These are phyloP conservation scores for Standfussiana lucernea DNA, from an alignment of 2,888 invertebrate genomes.

Conservation along the genomic window DNA sequence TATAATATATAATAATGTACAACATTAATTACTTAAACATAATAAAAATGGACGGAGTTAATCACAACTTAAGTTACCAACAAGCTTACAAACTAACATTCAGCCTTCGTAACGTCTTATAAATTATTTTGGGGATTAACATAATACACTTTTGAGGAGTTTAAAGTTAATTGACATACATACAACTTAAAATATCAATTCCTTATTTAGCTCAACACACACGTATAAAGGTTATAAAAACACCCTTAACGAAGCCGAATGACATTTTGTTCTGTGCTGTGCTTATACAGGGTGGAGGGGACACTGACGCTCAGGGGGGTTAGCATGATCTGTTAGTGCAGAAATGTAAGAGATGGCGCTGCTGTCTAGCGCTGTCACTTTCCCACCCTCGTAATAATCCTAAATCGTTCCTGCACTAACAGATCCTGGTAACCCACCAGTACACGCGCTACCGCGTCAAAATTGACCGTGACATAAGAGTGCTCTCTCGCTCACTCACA, in stretches of 20 bases:
- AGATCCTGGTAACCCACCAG: too few species aligned
- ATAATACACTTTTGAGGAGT: not conserved
- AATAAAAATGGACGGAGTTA: conserved; percentile 61
- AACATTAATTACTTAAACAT: conserved; percentile 36
- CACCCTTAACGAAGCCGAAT: not conserved
- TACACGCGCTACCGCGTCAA: too few species aligned
- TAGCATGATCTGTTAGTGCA: too few species aligned
- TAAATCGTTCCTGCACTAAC: too few species aligned
- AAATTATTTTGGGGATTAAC: conserved; percentile 24
- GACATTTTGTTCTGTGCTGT: too few species aligned
- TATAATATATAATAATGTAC: conserved; percentile 47
- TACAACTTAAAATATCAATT: not conserved
- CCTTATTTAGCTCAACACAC: not conserved
- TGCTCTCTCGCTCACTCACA: not conserved
- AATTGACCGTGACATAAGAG: not conserved
- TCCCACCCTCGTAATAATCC: too few species aligned
- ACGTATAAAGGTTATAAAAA: not conserved
- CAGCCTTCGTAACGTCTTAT: conserved; percentile 68
- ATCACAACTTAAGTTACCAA: conserved; percentile 51
- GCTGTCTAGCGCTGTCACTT: too few species aligned
- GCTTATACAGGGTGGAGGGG: too few species aligned
- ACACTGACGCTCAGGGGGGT: too few species aligned
- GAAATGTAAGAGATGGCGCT: too few species aligned
- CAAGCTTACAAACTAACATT: conserved; percentile 62
- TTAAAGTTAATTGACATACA: not conserved